These are phyloP conservation scores for Sclerurus mexicanus DNA, from an alignment of 2,113 vertebrate species.

Conservation along the genomic window DNA sequence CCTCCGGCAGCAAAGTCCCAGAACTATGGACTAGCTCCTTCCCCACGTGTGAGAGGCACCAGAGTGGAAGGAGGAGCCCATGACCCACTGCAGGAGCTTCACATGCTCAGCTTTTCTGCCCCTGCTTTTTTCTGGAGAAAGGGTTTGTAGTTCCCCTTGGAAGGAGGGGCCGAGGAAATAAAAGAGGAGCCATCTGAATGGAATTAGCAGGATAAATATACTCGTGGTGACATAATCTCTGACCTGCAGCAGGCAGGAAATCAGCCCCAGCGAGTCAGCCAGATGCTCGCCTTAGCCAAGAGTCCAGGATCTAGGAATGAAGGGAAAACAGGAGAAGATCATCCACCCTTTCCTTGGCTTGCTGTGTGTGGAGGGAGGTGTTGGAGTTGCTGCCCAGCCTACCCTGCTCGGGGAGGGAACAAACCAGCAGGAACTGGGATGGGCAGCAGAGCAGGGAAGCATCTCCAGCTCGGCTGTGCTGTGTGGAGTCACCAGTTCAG, in stretches of 20 bases:
- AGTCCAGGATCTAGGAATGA: conserved; percentile 11
- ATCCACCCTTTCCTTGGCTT: not conserved
- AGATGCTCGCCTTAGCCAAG: conserved; percentile 1
- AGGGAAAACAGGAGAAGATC: not conserved
- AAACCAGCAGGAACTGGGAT: not conserved
- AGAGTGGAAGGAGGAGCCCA: not conserved
- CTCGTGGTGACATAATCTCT: conserved; percentile 66
- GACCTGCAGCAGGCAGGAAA: conserved; percentile 68
- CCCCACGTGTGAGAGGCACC: not conserved
- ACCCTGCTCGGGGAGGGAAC: not conserved
- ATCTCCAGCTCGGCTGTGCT: not conserved
- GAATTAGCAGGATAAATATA: conserved; percentile 66
- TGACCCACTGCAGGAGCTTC: not conserved
- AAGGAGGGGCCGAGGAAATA: not conserved
- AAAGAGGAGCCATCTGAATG: conserved; percentile 48
- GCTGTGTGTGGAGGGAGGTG: not conserved
- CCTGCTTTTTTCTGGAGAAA: not conserved
- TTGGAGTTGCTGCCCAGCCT: not conserved
- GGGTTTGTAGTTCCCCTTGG: not conserved
- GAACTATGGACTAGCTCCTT: not conserved
- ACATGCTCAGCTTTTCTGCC: not conserved
- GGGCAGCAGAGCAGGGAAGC: not conserved
- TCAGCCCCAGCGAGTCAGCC: conserved; percentile 13
- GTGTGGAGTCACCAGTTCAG: too few species aligned
- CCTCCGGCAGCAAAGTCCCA: not conserved